These are phyloP conservation scores for Copidosoma aretas DNA, from an alignment of 2,888 invertebrate genomes.

Conservation along the genomic window DNA sequence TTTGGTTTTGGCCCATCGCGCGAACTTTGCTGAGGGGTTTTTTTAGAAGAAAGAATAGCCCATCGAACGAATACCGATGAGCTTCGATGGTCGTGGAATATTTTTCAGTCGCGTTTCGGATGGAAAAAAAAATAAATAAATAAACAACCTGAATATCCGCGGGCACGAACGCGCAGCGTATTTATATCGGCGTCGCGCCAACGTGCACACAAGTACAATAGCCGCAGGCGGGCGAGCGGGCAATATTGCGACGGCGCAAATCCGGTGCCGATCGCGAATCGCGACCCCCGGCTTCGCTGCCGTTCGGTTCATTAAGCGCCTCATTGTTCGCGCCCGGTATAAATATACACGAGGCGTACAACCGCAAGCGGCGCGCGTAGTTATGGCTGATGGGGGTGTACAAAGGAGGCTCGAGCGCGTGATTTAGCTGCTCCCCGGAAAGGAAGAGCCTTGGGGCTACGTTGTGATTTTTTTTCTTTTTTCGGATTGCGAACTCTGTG, in stretches of 20 bases:
- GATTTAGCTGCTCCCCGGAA: constrained; percentile 9
- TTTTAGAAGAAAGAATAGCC: too few relatives aligned
- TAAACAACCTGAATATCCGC: too few relatives aligned
- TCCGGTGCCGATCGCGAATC: constrained; percentile 29
- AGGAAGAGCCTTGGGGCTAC: background rate
- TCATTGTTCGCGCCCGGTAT: constrained; percentile 43
- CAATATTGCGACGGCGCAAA: constrained; percentile 19
- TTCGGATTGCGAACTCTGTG: background rate
- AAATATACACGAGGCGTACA: background rate
- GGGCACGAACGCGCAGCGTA: too few relatives aligned
- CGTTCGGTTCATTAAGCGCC: constrained; percentile 46
- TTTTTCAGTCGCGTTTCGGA: too few relatives aligned
- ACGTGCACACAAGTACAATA: too few relatives aligned
- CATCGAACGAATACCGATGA: too few relatives aligned
- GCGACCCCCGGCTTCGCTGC: too few relatives aligned
- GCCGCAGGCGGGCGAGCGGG: constrained; percentile 14
- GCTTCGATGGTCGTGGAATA: too few relatives aligned
- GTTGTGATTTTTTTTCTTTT: background rate
- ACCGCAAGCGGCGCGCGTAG: background rate
- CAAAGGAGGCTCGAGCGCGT: background rate
- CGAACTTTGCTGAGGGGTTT: too few relatives aligned
- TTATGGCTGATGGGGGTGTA: background rate
- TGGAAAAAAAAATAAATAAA: too few relatives aligned
- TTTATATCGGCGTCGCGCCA: too few relatives aligned
- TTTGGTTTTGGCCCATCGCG: too few relatives aligned